Evolutionary conservation across 2,888 invertebrate genomes (phyloP), one percentile per base, ranked within the genome.

Genomic region (Limenitis camilla): DNA sequence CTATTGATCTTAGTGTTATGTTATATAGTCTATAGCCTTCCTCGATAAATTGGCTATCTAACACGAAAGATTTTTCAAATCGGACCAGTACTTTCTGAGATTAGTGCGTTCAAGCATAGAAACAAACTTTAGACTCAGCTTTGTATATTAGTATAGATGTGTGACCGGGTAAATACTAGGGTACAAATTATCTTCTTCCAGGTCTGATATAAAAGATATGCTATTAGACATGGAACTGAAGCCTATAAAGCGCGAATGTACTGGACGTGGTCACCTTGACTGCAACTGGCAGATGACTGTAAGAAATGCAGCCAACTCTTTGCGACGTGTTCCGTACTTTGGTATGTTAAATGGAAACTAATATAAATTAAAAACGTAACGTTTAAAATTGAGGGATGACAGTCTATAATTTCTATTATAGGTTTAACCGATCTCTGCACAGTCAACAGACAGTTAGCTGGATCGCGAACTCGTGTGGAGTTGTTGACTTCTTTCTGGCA

Each of bases 391-490:
- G 28, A 29, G 28, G 8, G 7, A 42, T 27, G 32, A 33, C n/a
- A n/a, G n/a, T 33, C 9, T 6, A n/a, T 10, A 9, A 29, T 33
- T 40, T 35, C 1, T 19, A 32, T 27, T 9, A 19, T 27, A 86
- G 86, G 80, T 19, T 63, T 68, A 52, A 75, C 74, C 0, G 86
- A 86, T 50, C 71, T 80, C 43, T 79, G 79, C 53, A 60, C 69
- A 0, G 76, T 84, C 51, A 76, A 73, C 56, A 78, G 83, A 2
- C 85, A 86, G 56, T 62, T 87, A 10, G 77, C 81, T 41, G 78
- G 74, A 55, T 79, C 80, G 0, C 71, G 85, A 33, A 81, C 79
- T 1, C 75, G 81, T 2, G 77, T 85, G 2, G 84, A 86, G 53
- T 52, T 87, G 5, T 61, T 67, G 4, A 76, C 85, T 2, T 84